Evolutionary conservation across 92 coral and sea anemone species (phyloP), one percentile per base, ranked within the genome.

Genomic region (Virgularia gustaviana): DNA sequence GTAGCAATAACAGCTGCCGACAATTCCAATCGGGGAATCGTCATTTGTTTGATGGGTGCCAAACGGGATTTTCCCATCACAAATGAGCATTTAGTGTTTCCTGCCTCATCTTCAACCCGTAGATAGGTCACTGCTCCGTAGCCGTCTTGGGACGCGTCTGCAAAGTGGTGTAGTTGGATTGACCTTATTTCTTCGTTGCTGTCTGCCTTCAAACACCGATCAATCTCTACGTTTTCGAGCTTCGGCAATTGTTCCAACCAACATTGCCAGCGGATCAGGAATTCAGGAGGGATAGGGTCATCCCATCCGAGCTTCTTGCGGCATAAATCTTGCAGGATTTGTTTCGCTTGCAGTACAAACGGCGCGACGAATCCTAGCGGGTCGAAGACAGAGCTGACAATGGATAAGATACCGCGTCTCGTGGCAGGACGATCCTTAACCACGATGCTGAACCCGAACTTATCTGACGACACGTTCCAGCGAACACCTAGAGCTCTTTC

Each of bases 351-450:
- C 19, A 82, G 61, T 32, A 63, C 52, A 29, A 82, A 68, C 37
- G 86, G 86, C 18, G 86, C 86, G 18, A 62, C 78, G 22, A 65
- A 81, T 30, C 81, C 85, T 2, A 81, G 62, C 29, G 81, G 85
- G 35, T 81, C 85, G 71, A 71, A 72, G 24, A 79, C 74, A 16
- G 84, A 79, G 2, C 83, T 79, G 10, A 81, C 36, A 24, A 44
- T 61, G 3, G 83, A 57, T 27, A 68, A 41, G 45, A 81, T 75
- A 15, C 81, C 71, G 38, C 81, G 41, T 74, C 85, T 81, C 45
- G 77, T 74, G n/a, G 85, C 70, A 1, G 85, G 85, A 57, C 63
- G 57, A 36, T 81, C 85, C 47, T 74, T 74, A 19, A 66, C 65
- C 9, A 73, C 76, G 58, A 81, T 81, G 33, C 45, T 52, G 47